Evolutionary conservation across 2,797 vertebrate species (phyloP).

Genomic region (Notamacropus eugenii): DNA sequence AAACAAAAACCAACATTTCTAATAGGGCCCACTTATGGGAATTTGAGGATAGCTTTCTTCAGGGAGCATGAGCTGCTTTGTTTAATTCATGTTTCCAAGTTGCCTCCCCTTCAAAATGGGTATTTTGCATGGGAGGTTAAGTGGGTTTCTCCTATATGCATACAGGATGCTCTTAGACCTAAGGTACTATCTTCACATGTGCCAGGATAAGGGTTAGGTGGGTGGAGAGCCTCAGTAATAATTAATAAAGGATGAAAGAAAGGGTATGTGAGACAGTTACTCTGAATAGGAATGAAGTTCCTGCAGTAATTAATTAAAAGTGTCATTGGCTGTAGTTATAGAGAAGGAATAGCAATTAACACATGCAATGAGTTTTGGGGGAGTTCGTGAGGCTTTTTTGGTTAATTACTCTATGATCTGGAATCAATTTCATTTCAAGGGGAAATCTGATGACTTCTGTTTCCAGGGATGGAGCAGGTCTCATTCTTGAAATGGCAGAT

Average conservation of each 20-base stretch:
- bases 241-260: conserved; percentile 46
- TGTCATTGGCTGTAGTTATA: conserved; percentile 57
- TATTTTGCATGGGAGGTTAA: not conserved
- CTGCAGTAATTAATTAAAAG: conserved; percentile 76
- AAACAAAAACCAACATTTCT: not conserved
- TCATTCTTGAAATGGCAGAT: not conserved
- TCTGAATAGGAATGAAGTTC: conserved; percentile 65
- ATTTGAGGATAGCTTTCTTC: conserved; percentile 13
- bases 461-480: conserved; percentile 44
- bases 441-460: conserved; percentile 51
- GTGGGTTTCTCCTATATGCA: not conserved
- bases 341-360: conserved; percentile 71
- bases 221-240: conserved; percentile 5
- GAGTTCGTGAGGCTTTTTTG: conserved; percentile 23
- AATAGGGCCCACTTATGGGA: not conserved
- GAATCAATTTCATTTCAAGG: conserved; percentile 55
- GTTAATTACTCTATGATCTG: conserved; percentile 70
- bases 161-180: not conserved
- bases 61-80: not conserved
- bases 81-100: not conserved
- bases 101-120: not conserved
- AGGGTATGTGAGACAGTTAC: conserved; percentile 50
- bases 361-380: conserved; percentile 23
- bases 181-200: not conserved
- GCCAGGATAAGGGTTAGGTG: conserved; percentile 6